These are phyloP conservation scores for Agelastica alni DNA, from an alignment of 2,888 invertebrate genomes.

Conservation along the genomic window DNA sequence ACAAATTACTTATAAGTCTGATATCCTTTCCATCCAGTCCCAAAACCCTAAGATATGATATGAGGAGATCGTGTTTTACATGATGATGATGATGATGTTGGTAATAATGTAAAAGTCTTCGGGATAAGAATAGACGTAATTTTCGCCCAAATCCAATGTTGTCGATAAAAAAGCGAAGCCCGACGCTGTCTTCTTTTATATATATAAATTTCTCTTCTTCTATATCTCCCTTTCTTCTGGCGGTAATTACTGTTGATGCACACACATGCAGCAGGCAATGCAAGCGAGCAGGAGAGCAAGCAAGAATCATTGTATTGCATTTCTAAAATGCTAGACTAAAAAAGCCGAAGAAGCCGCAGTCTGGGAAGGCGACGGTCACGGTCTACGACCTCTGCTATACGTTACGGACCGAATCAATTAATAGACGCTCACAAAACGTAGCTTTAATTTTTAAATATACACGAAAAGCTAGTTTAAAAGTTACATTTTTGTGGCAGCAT, in stretches of 20 bases:
- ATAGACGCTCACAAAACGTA: too few relatives aligned
- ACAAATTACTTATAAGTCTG: too few relatives aligned
- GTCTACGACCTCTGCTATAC: constrained; percentile 18
- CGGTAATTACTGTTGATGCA: constrained; percentile 33
- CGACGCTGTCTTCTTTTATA: constrained; percentile 10
- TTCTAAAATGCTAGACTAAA: constrained; percentile 26
- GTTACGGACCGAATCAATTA: constrained; percentile 24
- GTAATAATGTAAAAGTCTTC: too few relatives aligned
- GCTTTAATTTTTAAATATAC: too few relatives aligned
- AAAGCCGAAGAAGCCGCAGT: constrained; percentile 25
- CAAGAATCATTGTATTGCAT: constrained; percentile 26
- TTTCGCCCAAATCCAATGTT: too few relatives aligned
- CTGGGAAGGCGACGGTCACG: constrained; percentile 26
- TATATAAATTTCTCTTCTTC: constrained; percentile 16
- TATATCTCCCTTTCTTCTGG: constrained; percentile 18
- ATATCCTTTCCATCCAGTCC: too few relatives aligned
- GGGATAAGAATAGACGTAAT: too few relatives aligned
- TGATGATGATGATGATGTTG: too few relatives aligned
- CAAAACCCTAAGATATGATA: too few relatives aligned
- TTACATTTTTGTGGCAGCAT: too few relatives aligned
- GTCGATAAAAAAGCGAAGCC: not conserved
- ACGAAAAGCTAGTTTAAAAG: too few relatives aligned
- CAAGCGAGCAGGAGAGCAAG: not conserved
- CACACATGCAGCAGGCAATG: constrained; percentile 21
- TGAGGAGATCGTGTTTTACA: too few relatives aligned